Conservation (phyloP, 2,113 vertebrate genomes). For the Ictalurus punctatus region DNA sequence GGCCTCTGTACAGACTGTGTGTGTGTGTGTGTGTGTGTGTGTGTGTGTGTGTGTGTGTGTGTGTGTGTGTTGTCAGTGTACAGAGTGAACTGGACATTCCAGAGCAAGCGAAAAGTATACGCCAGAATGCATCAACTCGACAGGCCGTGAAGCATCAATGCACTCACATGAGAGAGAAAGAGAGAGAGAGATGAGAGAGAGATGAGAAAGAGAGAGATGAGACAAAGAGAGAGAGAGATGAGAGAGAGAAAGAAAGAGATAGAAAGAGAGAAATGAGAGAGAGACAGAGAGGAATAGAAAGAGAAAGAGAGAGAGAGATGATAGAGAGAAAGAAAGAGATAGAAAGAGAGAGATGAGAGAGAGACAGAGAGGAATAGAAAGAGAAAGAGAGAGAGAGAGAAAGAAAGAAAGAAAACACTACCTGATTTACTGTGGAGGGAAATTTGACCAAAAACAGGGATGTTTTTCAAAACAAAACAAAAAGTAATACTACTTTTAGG, state of each 20-base stretch:
- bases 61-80: not conserved
- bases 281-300: not conserved
- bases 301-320: not conserved
- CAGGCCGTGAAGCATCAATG: conserved; percentile 52
- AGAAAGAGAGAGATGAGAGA: no score
- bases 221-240: not conserved
- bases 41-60: conserved; percentile 38
- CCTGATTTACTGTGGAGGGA: not conserved
- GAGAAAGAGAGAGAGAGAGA: not conserved
- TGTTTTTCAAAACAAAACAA: not conserved
- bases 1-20: conserved; percentile 41
- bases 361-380: not conserved
- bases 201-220: not conserved
- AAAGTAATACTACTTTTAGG: no score
- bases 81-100: conserved; percentile 46
- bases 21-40: conserved; percentile 51
- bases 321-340: not conserved
- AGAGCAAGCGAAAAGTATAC: conserved; percentile 37
- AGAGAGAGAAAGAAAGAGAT: not conserved
- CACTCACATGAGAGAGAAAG: conserved; percentile 25
- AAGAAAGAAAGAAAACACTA: not conserved
- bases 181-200: not conserved
- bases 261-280: no score
- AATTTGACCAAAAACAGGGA: not conserved
- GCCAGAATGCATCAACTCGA: conserved; percentile 46